Base-by-base conservation (phyloP, 2,888 invertebrate genomes). In the Biston stratarius region DNA sequence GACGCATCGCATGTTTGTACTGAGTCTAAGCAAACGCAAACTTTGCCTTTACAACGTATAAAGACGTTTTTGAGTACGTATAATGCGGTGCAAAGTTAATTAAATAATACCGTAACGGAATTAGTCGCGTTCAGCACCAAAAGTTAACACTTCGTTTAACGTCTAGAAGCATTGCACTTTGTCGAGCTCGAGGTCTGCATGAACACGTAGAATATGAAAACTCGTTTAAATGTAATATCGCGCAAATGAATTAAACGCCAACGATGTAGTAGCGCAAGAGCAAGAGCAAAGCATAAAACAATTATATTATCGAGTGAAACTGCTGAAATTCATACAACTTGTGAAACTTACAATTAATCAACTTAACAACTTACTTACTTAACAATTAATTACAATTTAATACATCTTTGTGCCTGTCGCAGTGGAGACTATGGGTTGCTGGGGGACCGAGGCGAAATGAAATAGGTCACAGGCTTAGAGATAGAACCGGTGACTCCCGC, bases 71-170 rank as follows among this genome's bases (percentile, higher is more conserved):
- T 69, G 71, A 77, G 71, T 80, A 76, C 77, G 68, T 71, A 77
- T 84, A 78, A 80, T 83, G 80, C 77, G 80, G 83, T 84, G 76
- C 80, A 75, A 83, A 83, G 80, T 83, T 87, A 87, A 89, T 87
- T 85, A 77, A 85, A 81, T 81, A 77, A 79, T 79, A 78, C 73
- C 77, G 69, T 79, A 76, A 83, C 70, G 72, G 73, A 77, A 82
- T 82, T 81, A 74, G 74, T 69, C 67, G 73, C 73, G 71, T 77
- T 77, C 71, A 79, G 76, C 76, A 74, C 47, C 33, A 12, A 36
- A 45, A 45, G 52, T 38, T 40, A 57, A 10, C 10, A 48, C 48
- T 45, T 34, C 11, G 5, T 24, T 49, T 11, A 38, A 14, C 34
- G 15, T 60, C 48, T 62, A 52, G 49, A 64, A 64, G 53, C 15